Conservation (phyloP, 2,888 invertebrate species). For the Oxyteleia sp. region DNA sequence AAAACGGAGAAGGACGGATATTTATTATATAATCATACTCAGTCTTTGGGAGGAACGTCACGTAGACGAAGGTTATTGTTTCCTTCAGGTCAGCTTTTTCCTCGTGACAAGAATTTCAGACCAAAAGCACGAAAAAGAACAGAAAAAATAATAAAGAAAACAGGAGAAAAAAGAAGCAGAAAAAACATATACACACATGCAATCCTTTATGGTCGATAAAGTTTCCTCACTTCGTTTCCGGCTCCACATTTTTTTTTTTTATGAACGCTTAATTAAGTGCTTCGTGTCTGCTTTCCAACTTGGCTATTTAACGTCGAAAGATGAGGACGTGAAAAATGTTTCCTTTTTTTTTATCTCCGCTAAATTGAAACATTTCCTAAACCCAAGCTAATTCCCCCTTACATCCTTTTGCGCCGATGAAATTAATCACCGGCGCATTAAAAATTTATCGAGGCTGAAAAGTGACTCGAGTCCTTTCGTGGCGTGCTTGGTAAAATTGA, state of each 20-base stretch:
- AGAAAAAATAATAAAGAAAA: slow-evolving; percentile 3
- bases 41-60: slow-evolving; percentile 78
- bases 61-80: slow-evolving; percentile 84
- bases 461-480: slow-evolving; percentile 21
- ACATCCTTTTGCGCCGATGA: neutral
- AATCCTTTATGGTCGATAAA: slow-evolving; percentile 22
- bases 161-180: no score
- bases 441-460: slow-evolving; percentile 43
- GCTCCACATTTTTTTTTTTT: slow-evolving; percentile 22
- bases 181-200: neutral
- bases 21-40: slow-evolving; percentile 73
- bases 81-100: slow-evolving; percentile 78
- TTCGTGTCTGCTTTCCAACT: slow-evolving; percentile 17
- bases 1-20: slow-evolving; percentile 61
- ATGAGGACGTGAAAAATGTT: slow-evolving; percentile 7
- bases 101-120: slow-evolving; percentile 82
- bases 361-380: slow-evolving; percentile 21
- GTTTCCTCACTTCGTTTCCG: neutral
- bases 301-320: slow-evolving; percentile 12
- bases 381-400: neutral
- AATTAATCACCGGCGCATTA: slow-evolving; percentile 36
- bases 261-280: slow-evolving; percentile 23
- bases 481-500: slow-evolving; percentile 57
- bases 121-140: slow-evolving; percentile 18
- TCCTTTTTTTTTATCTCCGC: slow-evolving; percentile 2